Base-by-base conservation (phyloP, 2,113 vertebrate species). In the Nothoprocta pentlandii region DNA sequence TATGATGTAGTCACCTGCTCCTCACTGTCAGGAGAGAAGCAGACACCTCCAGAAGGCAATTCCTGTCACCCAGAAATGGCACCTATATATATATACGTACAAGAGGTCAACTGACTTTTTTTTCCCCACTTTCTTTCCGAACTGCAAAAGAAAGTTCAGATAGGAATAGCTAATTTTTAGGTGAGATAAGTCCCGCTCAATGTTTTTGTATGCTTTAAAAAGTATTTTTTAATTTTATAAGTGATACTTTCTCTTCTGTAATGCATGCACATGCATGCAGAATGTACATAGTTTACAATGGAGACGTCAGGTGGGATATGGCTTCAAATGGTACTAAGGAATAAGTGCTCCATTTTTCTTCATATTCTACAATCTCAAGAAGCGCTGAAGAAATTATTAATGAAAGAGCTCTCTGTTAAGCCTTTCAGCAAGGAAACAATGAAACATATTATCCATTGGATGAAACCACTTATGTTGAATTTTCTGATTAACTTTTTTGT, bases 401-500 rank as follows among this genome's bases (percentile, higher is more conserved):
- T 16, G 30, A 47, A 21, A 83, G 21, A 75, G 41, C 39, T 46
- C n/a, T 91, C 93, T 51, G 42, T 42, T 83, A 6, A 36, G 21
- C 36, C 42, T 85, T 79, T 36, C 41, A 32, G 42, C 49, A 83
- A 16, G 9, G 66, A 66, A 78, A 94, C 82, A 87, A 79, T 85
- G 80, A 41, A 85, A 16, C 84, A 77, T 87, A 42, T 82, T 92
- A 75, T 75, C n/a, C 22, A 16, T 39, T 69, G 61, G 39, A 26
- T 16, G 22, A n/a, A 71, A 21, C 51, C 19, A 66, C 26, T 69
- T 17, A 46, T 9, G 8, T 69, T 88, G 39, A 28, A 23, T 56
- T 73, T 74, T 28, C 74, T 91, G 59, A 71, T 95, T 61, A 83
- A 91, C 73, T 16, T 70, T 73, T 66, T 71, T 64, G 77, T 80